A percentile compares a stretch with the other conserved stretches of the same genome.
These are phyloP conservation scores for Anorthoa munda DNA, from an alignment of 2,888 invertebrate genomes.

Conservation along the genomic window DNA sequence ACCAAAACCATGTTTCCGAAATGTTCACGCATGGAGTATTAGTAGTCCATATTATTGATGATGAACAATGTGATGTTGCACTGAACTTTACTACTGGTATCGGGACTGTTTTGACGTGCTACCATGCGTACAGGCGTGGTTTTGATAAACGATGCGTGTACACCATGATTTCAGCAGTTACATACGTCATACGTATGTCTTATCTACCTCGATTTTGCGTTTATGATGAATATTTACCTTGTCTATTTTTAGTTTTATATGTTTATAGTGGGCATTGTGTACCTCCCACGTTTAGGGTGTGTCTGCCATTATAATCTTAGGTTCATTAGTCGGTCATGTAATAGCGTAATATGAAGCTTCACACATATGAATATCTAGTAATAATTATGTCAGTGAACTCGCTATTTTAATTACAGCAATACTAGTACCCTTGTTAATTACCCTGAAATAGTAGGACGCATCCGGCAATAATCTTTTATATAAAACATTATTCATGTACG, in stretches of 20 bases:
- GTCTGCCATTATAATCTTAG: slow-evolving; percentile 16
- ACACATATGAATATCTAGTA: slow-evolving; percentile 1
- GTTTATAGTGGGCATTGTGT: slow-evolving; percentile 19
- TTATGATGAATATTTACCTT: not conserved
- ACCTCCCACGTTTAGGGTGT: slow-evolving; percentile 27
- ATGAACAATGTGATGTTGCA: not conserved
- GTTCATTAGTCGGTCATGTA: slow-evolving; percentile 26
- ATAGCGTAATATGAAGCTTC: slow-evolving; percentile 1
- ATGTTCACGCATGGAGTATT: too few relatives aligned
- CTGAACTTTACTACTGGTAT: slow-evolving; percentile 1
- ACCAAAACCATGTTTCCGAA: not conserved
- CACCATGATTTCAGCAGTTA: slow-evolving; percentile 12
- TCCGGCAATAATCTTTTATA: not conserved
- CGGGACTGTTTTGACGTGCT: not conserved
- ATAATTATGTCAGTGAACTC: slow-evolving; percentile 16
- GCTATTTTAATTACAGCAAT: slow-evolving; percentile 15
- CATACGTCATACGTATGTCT: not conserved
- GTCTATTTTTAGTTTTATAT: slow-evolving; percentile 33
- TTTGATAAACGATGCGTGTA: slow-evolving; percentile 1
- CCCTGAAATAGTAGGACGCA: not conserved
- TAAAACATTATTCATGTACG: too few relatives aligned
- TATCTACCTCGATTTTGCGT: not conserved
- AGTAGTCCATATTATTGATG: not conserved
- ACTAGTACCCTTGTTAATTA: not conserved
- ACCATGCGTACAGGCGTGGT: slow-evolving; percentile 13